These are phyloP conservation scores for Gorsachius goisagi DNA, from an alignment of 2,113 vertebrate species.

Conservation along the genomic window DNA sequence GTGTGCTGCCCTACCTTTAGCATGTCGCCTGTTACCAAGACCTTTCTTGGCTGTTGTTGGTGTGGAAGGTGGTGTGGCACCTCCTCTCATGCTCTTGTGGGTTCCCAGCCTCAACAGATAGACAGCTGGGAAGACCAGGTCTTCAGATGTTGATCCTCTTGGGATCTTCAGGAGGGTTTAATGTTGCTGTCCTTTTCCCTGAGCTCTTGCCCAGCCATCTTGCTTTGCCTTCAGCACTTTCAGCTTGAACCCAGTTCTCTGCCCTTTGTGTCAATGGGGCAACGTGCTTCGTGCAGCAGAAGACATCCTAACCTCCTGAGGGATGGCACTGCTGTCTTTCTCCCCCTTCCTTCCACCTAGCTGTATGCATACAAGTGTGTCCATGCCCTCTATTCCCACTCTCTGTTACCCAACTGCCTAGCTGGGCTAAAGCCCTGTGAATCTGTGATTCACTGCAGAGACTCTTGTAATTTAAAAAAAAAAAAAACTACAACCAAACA, in stretches of 20 bases:
- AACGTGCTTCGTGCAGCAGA: neutral
- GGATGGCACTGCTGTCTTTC: fast-evolving
- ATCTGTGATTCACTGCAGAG: neutral
- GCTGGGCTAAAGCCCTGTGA: neutral
- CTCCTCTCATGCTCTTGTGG: neutral
- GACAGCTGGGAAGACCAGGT: neutral
- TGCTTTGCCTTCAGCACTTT: neutral
- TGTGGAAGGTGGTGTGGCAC: neutral
- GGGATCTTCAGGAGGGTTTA: neutral
- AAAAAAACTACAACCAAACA: neutral
- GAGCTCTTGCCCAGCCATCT: neutral
- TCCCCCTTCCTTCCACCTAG: neutral
- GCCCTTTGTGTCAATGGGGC: neutral
- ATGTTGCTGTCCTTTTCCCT: neutral
- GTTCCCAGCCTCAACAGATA: neutral
- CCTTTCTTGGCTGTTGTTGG: neutral
- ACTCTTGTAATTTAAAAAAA: neutral
- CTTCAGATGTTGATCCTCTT: neutral
- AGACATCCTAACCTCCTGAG: neutral
- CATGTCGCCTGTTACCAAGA: neutral
- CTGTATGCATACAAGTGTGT: neutral
- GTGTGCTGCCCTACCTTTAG: neutral
- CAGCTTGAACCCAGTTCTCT: neutral
- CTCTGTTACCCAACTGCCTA: neutral
- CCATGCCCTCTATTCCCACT: neutral